Conservation (phyloP, 1,140 invertebrate species). For the Cepaea nemoralis region DNA sequence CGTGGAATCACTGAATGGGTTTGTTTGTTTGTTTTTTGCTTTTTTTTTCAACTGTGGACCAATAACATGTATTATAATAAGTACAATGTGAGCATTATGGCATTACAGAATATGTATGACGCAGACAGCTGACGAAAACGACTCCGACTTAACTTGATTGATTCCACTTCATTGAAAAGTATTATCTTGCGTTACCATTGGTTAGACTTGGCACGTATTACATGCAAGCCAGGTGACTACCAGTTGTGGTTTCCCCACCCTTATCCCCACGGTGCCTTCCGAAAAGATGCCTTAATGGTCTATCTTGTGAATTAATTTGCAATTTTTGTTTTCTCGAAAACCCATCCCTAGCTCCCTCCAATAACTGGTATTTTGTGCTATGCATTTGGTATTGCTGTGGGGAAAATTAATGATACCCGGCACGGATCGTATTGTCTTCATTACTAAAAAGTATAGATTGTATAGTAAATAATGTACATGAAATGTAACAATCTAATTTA, state of each 20-base stretch:
- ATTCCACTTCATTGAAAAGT: too few species aligned
- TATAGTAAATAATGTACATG: background rate
- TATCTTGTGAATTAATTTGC: constrained; percentile 28
- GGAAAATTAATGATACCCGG: background rate
- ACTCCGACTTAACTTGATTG: too few species aligned
- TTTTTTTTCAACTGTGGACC: constrained; percentile 26
- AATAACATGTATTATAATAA: constrained; percentile 4
- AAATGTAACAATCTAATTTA: background rate
- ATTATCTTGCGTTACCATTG: background rate
- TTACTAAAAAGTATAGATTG: background rate
- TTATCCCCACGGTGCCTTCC: constrained; percentile 29
- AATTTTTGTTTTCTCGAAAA: background rate
- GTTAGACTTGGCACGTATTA: background rate
- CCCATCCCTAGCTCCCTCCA: background rate
- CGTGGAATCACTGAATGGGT: background rate
- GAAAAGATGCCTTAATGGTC: constrained; percentile 42
- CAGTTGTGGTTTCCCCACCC: background rate
- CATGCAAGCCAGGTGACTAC: background rate
- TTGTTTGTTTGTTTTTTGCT: too few species aligned
- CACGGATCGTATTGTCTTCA: background rate
- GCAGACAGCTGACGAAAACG: too few species aligned
- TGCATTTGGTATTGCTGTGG: background rate
- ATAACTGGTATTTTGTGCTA: background rate
- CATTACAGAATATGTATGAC: too few species aligned
- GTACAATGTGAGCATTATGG: background rate